Evolutionary conservation across 2,113 vertebrate species (phyloP).

Genomic region (Esox niger): DNA sequence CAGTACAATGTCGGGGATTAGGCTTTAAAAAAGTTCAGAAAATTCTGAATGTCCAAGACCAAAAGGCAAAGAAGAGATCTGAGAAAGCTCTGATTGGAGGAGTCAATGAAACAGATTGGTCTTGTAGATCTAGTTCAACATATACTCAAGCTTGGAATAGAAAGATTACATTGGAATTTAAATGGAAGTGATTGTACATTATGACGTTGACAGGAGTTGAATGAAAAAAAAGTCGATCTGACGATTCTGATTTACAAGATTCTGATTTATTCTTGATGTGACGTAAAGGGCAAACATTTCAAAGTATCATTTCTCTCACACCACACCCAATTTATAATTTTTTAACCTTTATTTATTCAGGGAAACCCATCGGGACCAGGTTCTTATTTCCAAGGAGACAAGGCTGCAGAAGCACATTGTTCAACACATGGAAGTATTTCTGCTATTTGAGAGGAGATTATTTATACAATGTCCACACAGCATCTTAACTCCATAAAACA

Average conservation of each 20-base stretch:
- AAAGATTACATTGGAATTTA: slow-evolving; percentile 51
- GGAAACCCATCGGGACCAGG: too few relatives aligned
- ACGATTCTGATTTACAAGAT: slow-evolving; percentile 30
- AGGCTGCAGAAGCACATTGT: slow-evolving; percentile 47
- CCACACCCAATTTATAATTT: slow-evolving; percentile 14
- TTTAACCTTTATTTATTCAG: slow-evolving; percentile 25
- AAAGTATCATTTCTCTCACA: slow-evolving; percentile 25
- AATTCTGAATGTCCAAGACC: not conserved
- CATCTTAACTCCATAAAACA: slow-evolving; percentile 58
- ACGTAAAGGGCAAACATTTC: slow-evolving; percentile 50
- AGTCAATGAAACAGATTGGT: not conserved
- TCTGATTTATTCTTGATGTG: slow-evolving; percentile 48
- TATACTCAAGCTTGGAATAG: slow-evolving; percentile 8
- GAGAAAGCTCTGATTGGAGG: not conserved
- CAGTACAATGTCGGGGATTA: slow-evolving; percentile 22
- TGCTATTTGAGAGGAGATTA: slow-evolving; percentile 53
- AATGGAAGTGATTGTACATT: slow-evolving; percentile 51
- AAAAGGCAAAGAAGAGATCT: not conserved
- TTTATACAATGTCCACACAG: slow-evolving; percentile 59
- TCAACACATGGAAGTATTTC: slow-evolving; percentile 71
- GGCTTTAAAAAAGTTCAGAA: not conserved
- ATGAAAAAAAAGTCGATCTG: slow-evolving; percentile 36
- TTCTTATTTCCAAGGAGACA: too few relatives aligned
- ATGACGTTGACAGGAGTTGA: slow-evolving; percentile 30
- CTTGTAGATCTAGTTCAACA: not conserved